phyloP scores from a whole-genome alignment of 1,140 invertebrate genomes.

The Musca vetustissima region DNA sequence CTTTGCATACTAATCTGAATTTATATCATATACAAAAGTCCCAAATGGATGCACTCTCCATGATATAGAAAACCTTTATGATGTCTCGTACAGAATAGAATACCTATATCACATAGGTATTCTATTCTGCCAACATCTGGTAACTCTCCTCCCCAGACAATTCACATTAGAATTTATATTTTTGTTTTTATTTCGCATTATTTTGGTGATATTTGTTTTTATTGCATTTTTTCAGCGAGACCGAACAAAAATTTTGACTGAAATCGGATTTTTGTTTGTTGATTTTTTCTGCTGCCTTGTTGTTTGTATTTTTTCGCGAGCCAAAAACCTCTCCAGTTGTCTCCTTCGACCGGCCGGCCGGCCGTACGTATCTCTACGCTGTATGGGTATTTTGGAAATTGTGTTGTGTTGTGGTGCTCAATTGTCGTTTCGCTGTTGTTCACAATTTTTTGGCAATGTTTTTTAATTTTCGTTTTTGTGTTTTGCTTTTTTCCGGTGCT shows the following conservation, averaged over 20 bases:
- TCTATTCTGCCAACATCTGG: no score
- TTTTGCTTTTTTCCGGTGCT: background rate
- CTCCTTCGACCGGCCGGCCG: no score
- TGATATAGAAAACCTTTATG: no score
- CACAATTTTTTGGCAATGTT: background rate
- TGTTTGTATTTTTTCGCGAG: background rate
- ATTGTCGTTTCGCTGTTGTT: no score
- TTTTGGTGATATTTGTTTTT: background rate
- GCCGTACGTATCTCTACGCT: background rate
- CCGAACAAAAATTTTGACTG: background rate
- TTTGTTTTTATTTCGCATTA: background rate
- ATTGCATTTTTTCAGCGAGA: no score
- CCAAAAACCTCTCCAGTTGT: no score
- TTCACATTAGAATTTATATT: conserved; percentile 4
- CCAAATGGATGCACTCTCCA: no score
- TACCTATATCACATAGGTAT: no score
- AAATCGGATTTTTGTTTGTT: conserved; percentile 20
- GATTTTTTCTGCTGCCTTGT: background rate
- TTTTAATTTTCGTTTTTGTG: background rate
- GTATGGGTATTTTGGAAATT: conserved; percentile 6
- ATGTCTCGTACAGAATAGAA: no score
- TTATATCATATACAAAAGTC: no score
- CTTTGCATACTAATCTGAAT: no score
- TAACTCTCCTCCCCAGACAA: no score
- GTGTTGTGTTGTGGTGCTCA: background rate